These are phyloP conservation scores for Phanerotoma sp. DNA, from an alignment of 2,888 invertebrate genomes.

Conservation along the genomic window DNA sequence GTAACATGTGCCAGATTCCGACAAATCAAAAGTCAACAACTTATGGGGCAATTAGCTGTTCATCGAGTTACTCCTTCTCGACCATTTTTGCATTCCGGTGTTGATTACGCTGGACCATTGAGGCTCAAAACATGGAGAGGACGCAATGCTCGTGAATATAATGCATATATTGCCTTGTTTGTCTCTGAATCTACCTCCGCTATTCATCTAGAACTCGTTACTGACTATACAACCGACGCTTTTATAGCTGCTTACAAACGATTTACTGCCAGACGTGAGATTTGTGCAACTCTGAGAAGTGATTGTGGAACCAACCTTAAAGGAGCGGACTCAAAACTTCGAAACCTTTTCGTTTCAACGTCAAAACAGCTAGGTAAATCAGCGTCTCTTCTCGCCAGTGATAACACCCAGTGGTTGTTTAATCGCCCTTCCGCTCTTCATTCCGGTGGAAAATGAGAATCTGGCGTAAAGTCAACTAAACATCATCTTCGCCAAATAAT, in stretches of 20 bases:
- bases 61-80: constrained; percentile 12
- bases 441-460: constrained; percentile 16
- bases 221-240: constrained; percentile 27
- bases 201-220: constrained; percentile 35
- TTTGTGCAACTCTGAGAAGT: constrained; percentile 10
- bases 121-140: constrained; percentile 17
- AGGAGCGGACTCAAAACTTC: constrained; percentile 13
- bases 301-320: constrained; percentile 21
- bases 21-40: constrained; percentile 19
- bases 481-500: not conserved
- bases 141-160: constrained; percentile 16
- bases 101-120: constrained; percentile 32
- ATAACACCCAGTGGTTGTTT: not conserved
- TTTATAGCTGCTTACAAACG: constrained; percentile 33
- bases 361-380: not conserved
- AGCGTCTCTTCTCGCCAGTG: not conserved
- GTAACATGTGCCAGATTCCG: not conserved
- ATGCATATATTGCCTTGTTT: constrained; percentile 34
- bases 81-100: constrained; percentile 24
- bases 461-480: constrained; percentile 9
- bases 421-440: constrained; percentile 10
- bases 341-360: not conserved
- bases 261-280: constrained; percentile 33
- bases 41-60: constrained; percentile 40
- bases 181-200: constrained; percentile 34